Conservation (phyloP, 2,888 invertebrate genomes). For the Halocaridina rubra region DNA sequence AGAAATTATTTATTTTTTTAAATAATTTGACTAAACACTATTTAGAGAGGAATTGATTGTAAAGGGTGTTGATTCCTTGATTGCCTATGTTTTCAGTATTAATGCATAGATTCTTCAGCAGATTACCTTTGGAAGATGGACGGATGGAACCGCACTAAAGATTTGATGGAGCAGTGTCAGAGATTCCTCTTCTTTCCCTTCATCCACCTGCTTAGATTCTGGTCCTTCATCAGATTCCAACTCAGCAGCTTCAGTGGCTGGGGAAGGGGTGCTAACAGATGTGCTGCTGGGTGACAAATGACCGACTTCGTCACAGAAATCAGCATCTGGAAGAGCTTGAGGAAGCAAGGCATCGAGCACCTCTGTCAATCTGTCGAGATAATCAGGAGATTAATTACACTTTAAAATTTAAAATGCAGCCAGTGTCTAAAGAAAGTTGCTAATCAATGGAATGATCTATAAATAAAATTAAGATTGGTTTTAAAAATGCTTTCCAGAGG, state of each 20-base stretch:
- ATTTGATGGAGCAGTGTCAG: conserved; percentile 25
- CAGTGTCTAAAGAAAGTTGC: too few species aligned
- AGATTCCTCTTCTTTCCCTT: conserved; percentile 12
- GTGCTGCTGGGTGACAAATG: conserved; percentile 12
- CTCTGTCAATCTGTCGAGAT: conserved; percentile 38
- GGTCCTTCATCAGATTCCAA: background rate
- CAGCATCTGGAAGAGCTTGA: conserved; percentile 27
- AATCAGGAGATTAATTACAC: too few species aligned
- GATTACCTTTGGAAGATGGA: conserved; percentile 48
- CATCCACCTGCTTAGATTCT: background rate
- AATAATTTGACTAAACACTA: too few species aligned
- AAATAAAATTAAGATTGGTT: too few species aligned
- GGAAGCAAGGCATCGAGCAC: conserved; percentile 24
- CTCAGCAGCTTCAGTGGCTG: conserved; percentile 43
- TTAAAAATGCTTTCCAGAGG: too few species aligned
- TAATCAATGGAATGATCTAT: too few species aligned
- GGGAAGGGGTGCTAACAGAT: conserved; percentile 29
- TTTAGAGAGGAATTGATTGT: too few species aligned
- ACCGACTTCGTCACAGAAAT: conserved; percentile 4
- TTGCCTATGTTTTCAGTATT: too few species aligned
- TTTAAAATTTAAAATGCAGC: too few species aligned
- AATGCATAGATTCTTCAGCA: too few species aligned
- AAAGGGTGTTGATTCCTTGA: too few species aligned
- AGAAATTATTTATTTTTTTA: too few species aligned
- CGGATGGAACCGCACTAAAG: conserved; percentile 42